Percentiles rank a stretch among this genome's conserved stretches.
phyloP scores from a whole-genome alignment of 23 tunicate genomes.

The Styela clava region DNA sequence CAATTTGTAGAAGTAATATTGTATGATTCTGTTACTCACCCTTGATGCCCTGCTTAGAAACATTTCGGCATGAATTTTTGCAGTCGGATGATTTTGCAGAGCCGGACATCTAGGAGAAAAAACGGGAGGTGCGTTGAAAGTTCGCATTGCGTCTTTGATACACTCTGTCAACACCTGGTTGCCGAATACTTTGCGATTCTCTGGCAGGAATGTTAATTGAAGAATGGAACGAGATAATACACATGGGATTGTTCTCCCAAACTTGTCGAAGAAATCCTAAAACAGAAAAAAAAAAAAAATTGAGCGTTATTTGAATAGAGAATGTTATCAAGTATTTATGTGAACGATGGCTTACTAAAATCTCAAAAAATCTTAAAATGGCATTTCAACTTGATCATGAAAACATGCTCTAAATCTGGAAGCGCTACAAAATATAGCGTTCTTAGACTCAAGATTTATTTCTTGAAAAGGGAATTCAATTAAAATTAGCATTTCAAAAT shows the following conservation, averaged over 20 bases:
- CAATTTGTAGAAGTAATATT: too few species aligned
- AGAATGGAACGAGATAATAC: conserved; percentile 74
- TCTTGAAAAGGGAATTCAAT: too few species aligned
- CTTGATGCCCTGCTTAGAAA: conserved; percentile 67
- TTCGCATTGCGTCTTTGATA: conserved; percentile 70
- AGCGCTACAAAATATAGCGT: too few species aligned
- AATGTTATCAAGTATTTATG: too few species aligned
- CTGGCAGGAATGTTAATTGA: conserved; percentile 70
- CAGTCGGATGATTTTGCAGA: conserved; percentile 39
- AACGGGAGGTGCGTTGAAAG: conserved; percentile 56
- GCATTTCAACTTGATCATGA: too few species aligned
- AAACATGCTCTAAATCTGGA: too few species aligned
- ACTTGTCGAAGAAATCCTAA: conserved; percentile 68
- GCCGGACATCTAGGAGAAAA: conserved; percentile 48
- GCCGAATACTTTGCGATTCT: conserved; percentile 53
- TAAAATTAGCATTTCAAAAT: too few species aligned
- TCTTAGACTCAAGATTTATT: too few species aligned
- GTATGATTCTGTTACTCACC: too few species aligned
- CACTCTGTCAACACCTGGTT: conserved; percentile 43
- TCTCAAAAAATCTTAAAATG: too few species aligned
- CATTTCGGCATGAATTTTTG: conserved; percentile 44
- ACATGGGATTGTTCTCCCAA: conserved; percentile 54
- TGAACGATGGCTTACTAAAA: too few species aligned
- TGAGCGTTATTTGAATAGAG: neutral
- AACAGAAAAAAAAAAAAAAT: neutral